phyloP scores from a whole-genome alignment of 2,888 invertebrate species.

The Chrysopilus asiliformis region DNA sequence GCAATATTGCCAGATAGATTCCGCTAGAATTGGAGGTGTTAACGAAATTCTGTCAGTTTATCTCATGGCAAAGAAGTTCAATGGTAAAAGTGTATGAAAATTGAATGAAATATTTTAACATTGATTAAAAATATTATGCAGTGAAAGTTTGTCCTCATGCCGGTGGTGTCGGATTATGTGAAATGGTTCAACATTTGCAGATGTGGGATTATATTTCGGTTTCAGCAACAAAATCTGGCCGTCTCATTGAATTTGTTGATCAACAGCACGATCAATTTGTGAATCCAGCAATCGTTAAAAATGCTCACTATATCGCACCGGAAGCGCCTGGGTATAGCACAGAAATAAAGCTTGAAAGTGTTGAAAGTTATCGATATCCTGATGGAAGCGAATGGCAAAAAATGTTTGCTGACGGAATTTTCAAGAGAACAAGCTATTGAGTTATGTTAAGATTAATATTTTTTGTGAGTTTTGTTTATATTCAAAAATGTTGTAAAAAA shows the following conservation, averaged over 20 bases:
- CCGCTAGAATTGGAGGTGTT: slow-evolving; percentile 74
- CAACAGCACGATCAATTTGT: slow-evolving; percentile 83
- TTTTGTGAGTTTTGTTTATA: background rate
- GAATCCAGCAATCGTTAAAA: slow-evolving; percentile 52
- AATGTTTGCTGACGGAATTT: slow-evolving; percentile 8
- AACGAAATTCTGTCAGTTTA: slow-evolving; percentile 81
- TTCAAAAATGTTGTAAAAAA: too few species aligned
- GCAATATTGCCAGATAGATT: slow-evolving; percentile 83
- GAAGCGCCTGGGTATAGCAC: slow-evolving; percentile 69
- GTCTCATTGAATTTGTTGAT: slow-evolving; percentile 76
- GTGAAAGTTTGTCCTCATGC: slow-evolving; percentile 91
- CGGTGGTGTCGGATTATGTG: slow-evolving; percentile 87
- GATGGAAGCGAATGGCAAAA: slow-evolving; percentile 60
- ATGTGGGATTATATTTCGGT: slow-evolving; percentile 74
- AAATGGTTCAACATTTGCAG: slow-evolving; percentile 86
- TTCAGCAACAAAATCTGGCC: slow-evolving; percentile 53
- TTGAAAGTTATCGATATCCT: slow-evolving; percentile 61
- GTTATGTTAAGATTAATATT: background rate
- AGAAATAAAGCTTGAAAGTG: slow-evolving; percentile 53
- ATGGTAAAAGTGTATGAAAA: slow-evolving; percentile 40
- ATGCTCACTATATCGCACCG: slow-evolving; percentile 65
- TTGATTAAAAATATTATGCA: slow-evolving; percentile 25
- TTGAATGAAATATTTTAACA: background rate
- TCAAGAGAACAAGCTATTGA: slow-evolving; percentile 7
- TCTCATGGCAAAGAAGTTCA: slow-evolving; percentile 74